Evolutionary conservation across 1,140 invertebrate species (phyloP), one percentile per base, ranked within the genome.

Genomic region (Calosoma granatense): DNA sequence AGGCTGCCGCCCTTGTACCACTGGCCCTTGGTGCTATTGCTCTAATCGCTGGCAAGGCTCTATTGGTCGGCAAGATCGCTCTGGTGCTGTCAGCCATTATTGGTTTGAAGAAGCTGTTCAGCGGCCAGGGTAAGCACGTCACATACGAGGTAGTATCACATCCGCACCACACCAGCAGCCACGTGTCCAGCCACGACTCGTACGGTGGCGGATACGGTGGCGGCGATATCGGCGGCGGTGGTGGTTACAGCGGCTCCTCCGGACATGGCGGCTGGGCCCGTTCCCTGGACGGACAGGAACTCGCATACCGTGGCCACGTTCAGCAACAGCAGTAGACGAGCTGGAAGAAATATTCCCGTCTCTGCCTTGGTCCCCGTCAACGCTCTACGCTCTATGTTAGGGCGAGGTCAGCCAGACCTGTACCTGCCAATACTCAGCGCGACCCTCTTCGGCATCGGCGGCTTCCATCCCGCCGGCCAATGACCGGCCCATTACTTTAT

Each of bases 81-180:
- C 76, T 91, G 53, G 84, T 91, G 0, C 78, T 91, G 17, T 87
- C 87, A 0, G 83, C 85, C 52, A 85, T 91, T 30, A 89, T 90
- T 62, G 87, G 87, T 1, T 70, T 90, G 69, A 90, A 90, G 78
- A 90, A 90, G 67, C 72, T 90, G 6, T 70, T 90, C 43, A 72
- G 73, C 19, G 70, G 73, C 74, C 79, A 55, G 77, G 81, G 68
- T 70, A 90, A 90, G 68, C 86, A 88, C 64, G 87, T 90, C 55
- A 90, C 88, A 1, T 90, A 90, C 68, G 88, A 90, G 64, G 87
- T 90, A 2, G 85, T 90, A 0, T 80, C 85, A 1, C 87, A 90
- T 67, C 85, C 86, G n/a, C 87, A 89, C 66, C 86, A 88, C 68
- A 77, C 79, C 54, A 76, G 78, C 64, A 81, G 79, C 65, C 84